phyloP scores from a whole-genome alignment of 35 echinoderm and acorn worm species.

The Ptychodera flava region DNA sequence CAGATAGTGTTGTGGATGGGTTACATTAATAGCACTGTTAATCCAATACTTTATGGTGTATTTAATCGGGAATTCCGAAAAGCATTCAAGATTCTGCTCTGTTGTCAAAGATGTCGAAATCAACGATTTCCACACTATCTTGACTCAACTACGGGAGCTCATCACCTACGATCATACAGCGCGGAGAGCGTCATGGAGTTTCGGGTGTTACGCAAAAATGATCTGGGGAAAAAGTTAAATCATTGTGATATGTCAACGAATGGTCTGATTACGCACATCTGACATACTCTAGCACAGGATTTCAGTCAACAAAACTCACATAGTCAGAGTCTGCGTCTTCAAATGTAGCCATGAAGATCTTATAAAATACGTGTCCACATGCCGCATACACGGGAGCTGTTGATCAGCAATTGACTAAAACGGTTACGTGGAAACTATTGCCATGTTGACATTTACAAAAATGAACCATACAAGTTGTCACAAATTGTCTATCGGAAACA shows the following conservation, averaged over 20 bases:
- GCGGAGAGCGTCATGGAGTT: neutral
- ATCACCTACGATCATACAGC: neutral
- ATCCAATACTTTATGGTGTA: conserved; percentile 55
- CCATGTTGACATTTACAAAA: no score
- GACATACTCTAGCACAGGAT: no score
- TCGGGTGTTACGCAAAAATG: neutral
- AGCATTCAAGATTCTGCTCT: conserved; percentile 51
- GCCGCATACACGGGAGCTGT: no score
- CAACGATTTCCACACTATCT: neutral
- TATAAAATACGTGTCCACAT: no score
- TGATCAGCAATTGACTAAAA: no score
- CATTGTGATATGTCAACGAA: neutral
- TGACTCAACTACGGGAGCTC: neutral
- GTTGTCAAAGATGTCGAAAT: neutral
- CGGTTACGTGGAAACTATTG: no score
- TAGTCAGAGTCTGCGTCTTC: no score
- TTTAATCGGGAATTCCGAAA: conserved; percentile 65
- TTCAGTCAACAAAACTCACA: no score
- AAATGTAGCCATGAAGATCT: no score
- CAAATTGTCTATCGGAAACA: no score
- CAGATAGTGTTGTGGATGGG: conserved; percentile 41
- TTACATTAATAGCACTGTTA: conserved; percentile 42
- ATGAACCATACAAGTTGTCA: no score
- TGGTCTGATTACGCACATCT: neutral
- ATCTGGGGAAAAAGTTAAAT: neutral